Percentiles rank a stretch among this genome's conserved stretches.
Conservation (phyloP, 2,113 vertebrate species). For the Zeus faber region DNA sequence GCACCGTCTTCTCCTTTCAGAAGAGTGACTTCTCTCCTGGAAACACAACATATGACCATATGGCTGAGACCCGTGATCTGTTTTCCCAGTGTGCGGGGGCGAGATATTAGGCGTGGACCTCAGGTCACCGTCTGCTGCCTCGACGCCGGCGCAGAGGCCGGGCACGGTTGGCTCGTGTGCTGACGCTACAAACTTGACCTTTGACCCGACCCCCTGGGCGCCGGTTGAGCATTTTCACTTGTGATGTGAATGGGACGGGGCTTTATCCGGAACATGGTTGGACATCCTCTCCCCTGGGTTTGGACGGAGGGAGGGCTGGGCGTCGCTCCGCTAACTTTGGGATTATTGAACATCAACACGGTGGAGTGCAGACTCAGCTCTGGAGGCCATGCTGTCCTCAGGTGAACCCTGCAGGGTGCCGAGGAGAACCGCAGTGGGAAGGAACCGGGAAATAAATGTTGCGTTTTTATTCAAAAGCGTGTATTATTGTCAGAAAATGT, state of each 20-base stretch:
- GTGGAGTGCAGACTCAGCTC: constrained; percentile 40
- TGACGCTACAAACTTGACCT: constrained; percentile 44
- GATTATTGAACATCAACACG: constrained; percentile 33
- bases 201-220: constrained; percentile 23
- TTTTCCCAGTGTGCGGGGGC: constrained; percentile 11
- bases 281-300: constrained; percentile 42
- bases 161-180: constrained; percentile 31
- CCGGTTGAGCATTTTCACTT: constrained; percentile 36
- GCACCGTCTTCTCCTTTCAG: constrained; percentile 14
- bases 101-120: constrained; percentile 36
- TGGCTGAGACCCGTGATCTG: constrained; percentile 35
- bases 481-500: too few species aligned
- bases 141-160: constrained; percentile 12
- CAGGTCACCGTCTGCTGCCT: constrained; percentile 19
- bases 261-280: constrained; percentile 38
- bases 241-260: constrained; percentile 25
- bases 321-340: constrained; percentile 14
- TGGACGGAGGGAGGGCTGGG: constrained; percentile 5
- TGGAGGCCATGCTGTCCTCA: constrained; percentile 40
- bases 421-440: not conserved
- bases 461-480: constrained; percentile 4
- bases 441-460: not conserved
- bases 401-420: constrained; percentile 35
- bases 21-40: constrained; percentile 19
- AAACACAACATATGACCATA: constrained; percentile 23